These are phyloP conservation scores for Tupaia chinensis DNA, from an alignment of 2,113 vertebrate genomes.

Conservation along the genomic window DNA sequence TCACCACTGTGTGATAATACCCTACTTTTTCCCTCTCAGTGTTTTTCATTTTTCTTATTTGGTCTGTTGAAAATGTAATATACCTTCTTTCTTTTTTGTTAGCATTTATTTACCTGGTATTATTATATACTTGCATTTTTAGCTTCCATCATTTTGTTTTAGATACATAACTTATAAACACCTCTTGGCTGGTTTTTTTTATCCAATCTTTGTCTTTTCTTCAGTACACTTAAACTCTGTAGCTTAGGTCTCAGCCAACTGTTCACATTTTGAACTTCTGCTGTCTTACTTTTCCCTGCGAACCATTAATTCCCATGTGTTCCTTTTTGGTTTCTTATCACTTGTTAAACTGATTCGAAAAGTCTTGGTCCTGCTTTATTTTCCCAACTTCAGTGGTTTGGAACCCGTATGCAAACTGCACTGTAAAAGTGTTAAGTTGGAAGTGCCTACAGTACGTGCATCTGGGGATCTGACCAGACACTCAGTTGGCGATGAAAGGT, in stretches of 20 bases:
- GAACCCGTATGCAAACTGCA: not conserved
- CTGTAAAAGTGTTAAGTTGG: constrained; percentile 38
- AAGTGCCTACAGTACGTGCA: not conserved
- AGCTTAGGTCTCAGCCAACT: constrained; percentile 19
- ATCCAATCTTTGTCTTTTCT: not conserved
- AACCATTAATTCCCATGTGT: not conserved
- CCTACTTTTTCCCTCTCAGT: not conserved
- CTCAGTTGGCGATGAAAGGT: not conserved
- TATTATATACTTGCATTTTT: constrained; percentile 33
- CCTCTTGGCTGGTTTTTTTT: constrained; percentile 26
- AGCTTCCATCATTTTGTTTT: constrained; percentile 30
- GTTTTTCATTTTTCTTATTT: not conserved
- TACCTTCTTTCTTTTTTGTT: constrained; percentile 27
- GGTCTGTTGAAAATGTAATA: not conserved
- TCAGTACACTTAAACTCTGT: not conserved
- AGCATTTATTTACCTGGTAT: constrained; percentile 39
- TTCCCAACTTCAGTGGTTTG: not conserved
- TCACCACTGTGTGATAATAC: constrained; percentile 3
- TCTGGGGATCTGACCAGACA: constrained; percentile 12
- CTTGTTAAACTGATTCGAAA: constrained; percentile 35
- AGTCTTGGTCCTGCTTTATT: not conserved
- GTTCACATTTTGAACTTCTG: not conserved
- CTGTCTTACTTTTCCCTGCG: not conserved
- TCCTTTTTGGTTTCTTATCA: not conserved
- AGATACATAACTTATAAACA: not conserved